Evolutionary conservation across 2,888 invertebrate species (phyloP), one percentile per base, ranked within the genome.

Genomic region (Melieria picta): DNA sequence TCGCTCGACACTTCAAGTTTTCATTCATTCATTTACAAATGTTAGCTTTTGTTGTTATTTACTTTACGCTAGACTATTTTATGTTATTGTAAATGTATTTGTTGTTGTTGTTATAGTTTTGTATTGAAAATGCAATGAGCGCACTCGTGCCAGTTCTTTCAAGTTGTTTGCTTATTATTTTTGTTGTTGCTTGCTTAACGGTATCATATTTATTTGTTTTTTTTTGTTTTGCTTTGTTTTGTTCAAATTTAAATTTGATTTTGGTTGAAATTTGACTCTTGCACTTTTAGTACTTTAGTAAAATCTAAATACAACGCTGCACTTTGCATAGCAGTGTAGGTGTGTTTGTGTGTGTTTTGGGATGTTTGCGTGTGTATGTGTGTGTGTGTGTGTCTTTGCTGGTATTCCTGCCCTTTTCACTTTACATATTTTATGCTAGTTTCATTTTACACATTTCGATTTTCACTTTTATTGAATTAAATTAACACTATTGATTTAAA

Each of bases 381-480:
- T 65, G 55, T 16, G 56, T 46, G 47, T 47, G 43, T 61, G 11
- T 47, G 46, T 43, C 9, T 30, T 1, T 30, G 30, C 30, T 30
- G 30, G 30, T 30, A 30, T 30, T 30, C 30, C 30, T 30, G 30
- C 30, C 30, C 30, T 30, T 30, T 30, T 30, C 30, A 30, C 30
- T 30, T 30, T 30, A 30, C 30, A 30, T 30, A 30, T 30, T 30
- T 30, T 30, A 30, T 30, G n/a, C n/a, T 46, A 13, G 47, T 47
- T 46, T 47, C 47, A n/a, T 46, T 46, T 16, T 63, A 48, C 52
- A 42, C 50, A 48, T 58, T 58, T 46, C n/a, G 48, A 16, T 9
- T 66, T 57, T 13, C 10, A 48, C 60, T 42, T 55, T 45, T 13
- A 65, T 57, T 65, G 16, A 65, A 65, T 65, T 56, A 56, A 65